These are phyloP conservation scores for Lysandra coridon DNA, from an alignment of 2,888 invertebrate species.

Conservation along the genomic window DNA sequence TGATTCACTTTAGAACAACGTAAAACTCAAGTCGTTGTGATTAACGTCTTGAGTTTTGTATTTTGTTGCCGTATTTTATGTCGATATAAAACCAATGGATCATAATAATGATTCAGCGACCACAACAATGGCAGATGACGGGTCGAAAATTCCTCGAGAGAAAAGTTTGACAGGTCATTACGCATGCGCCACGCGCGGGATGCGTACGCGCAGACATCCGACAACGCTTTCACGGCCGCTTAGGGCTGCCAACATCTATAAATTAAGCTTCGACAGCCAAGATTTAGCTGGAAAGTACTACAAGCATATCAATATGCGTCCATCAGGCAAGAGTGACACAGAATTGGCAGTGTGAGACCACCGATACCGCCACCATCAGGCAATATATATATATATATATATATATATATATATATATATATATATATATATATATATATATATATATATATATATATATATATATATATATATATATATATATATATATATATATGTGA, in stretches of 20 bases:
- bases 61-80: not conserved
- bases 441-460: too few species aligned
- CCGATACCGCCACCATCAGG: too few species aligned
- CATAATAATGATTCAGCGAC: conserved; percentile 41
- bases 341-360: not conserved
- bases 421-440: too few species aligned
- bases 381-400: too few species aligned
- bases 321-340: not conserved
- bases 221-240: conserved; percentile 59
- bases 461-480: too few species aligned
- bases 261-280: not conserved
- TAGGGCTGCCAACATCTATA: conserved; percentile 41
- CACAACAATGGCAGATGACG: conserved; percentile 48
- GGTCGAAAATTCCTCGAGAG: conserved; percentile 63
- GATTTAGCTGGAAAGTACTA: not conserved
- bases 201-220: conserved; percentile 69
- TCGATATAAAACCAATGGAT: conserved; percentile 6
- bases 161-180: conserved; percentile 73
- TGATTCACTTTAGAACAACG: not conserved
- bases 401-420: too few species aligned
- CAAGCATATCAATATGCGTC: not conserved
- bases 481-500: too few species aligned
- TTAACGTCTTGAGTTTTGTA: not conserved
- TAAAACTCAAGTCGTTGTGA: not conserved
- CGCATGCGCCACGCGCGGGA: conserved; percentile 60